phyloP scores from a whole-genome alignment of 2,888 invertebrate species.

The Plagodis pulveraria region DNA sequence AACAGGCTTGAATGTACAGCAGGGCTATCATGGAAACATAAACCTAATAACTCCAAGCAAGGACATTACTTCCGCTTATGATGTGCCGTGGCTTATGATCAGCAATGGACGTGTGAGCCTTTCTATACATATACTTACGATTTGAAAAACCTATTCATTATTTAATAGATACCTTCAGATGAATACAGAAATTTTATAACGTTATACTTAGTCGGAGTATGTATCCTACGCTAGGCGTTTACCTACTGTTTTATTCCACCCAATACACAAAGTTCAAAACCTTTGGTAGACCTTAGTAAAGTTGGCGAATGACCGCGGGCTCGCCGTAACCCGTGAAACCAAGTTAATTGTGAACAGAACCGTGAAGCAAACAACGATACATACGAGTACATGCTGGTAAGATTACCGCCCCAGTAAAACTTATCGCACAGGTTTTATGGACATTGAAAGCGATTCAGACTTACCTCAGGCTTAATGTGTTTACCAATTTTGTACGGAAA shows the following conservation, averaged over 20 bases:
- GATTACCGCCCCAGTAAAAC: conserved; percentile 29
- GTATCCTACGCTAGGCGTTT: neutral
- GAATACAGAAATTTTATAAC: neutral
- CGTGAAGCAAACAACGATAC: conserved; percentile 32
- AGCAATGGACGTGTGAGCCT: too few relatives aligned
- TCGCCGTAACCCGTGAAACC: conserved; percentile 26
- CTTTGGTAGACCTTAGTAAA: conserved; percentile 11
- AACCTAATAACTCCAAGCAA: too few relatives aligned
- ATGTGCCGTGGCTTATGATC: too few relatives aligned
- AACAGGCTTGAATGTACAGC: too few relatives aligned
- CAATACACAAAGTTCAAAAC: neutral
- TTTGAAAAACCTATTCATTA: too few relatives aligned
- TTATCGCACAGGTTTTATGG: conserved; percentile 38
- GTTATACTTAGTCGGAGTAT: neutral
- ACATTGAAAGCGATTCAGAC: conserved; percentile 27
- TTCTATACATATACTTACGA: too few relatives aligned
- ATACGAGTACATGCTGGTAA: conserved; percentile 4
- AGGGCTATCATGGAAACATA: too few relatives aligned
- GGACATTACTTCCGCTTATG: too few relatives aligned
- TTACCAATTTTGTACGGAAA: conserved; percentile 15
- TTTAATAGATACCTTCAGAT: too few relatives aligned
- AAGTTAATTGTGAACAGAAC: conserved; percentile 39
- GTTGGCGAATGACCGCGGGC: conserved; percentile 13
- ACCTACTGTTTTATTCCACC: conserved; percentile 1
- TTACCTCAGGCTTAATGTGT: conserved; percentile 21